Conservation (phyloP, 2,113 vertebrate species). For the Formicarius rufipectus region DNA sequence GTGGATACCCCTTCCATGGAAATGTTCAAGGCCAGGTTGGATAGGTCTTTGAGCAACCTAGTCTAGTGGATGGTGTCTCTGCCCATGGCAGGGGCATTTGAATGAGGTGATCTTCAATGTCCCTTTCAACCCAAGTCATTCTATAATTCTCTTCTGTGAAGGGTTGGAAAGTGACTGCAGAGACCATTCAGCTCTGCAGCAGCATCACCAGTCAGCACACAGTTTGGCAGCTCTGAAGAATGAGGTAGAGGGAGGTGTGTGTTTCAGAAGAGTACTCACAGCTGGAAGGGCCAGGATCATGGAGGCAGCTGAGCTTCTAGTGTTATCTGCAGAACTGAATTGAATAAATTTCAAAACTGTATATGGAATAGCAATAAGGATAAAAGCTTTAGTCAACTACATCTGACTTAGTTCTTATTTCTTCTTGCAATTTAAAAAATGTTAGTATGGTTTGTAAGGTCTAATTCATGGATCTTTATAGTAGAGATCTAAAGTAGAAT, state of each 20-base stretch:
- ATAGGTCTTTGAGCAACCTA: neutral
- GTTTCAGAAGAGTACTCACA: neutral
- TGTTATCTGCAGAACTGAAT: neutral
- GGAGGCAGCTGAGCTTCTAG: neutral
- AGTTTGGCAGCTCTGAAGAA: neutral
- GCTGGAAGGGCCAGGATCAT: neutral
- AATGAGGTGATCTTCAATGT: neutral
- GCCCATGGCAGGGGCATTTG: neutral
- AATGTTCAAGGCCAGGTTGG: neutral
- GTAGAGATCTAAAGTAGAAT: neutral
- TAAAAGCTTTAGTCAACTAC: neutral
- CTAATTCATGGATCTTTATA: neutral
- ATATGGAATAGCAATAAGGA: neutral
- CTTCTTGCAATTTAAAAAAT: neutral
- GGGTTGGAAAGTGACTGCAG: neutral
- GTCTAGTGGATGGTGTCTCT: neutral
- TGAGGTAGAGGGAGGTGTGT: neutral
- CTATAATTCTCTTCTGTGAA: neutral
- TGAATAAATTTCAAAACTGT: neutral
- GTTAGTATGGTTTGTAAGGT: neutral
- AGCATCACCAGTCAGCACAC: neutral
- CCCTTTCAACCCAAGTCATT: neutral
- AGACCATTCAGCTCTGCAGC: neutral
- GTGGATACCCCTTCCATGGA: neutral
- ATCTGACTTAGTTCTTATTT: neutral